Conservation (phyloP, 1,140 invertebrate species). For the Pollicipes pollicipes region DNA sequence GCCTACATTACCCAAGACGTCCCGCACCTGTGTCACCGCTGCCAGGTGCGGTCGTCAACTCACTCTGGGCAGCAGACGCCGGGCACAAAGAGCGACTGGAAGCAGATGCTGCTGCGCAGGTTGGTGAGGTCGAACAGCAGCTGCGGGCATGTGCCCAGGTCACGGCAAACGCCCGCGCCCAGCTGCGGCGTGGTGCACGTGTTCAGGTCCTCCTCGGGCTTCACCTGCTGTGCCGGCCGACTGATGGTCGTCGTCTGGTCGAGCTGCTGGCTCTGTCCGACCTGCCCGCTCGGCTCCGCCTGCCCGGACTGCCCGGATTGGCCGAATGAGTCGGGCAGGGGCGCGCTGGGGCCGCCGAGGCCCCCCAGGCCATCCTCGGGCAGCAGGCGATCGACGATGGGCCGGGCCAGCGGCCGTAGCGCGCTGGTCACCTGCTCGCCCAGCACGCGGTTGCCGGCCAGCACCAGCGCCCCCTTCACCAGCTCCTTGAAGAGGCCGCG, state of each 20-base stretch:
- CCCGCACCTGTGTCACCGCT: too few relatives aligned
- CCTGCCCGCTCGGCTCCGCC: conserved; percentile 16
- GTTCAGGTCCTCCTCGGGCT: too few relatives aligned
- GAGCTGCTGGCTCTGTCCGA: conserved; percentile 12
- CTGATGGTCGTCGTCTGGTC: background rate
- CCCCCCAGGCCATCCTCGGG: conserved; percentile 25
- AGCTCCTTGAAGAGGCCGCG: conserved; percentile 10
- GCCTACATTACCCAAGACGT: too few relatives aligned
- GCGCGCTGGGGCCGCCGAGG: background rate
- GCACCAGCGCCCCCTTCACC: conserved; percentile 5
- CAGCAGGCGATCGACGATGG: background rate
- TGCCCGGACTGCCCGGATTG: background rate
- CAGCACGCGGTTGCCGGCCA: conserved; percentile 5
- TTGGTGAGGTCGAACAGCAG: conserved; percentile 61
- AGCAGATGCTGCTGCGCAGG: conserved; percentile 69
- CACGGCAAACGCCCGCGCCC: conserved; percentile 58
- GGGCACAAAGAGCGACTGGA: conserved; percentile 75
- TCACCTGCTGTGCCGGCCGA: too few relatives aligned
- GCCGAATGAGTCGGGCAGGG: background rate
- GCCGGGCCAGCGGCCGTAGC: conserved; percentile 39
- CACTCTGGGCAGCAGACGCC: conserved; percentile 67
- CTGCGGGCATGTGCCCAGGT: conserved; percentile 72
- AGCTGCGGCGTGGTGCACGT: conserved; percentile 68
- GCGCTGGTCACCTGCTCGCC: conserved; percentile 49
- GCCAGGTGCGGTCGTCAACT: too few relatives aligned